Conservation (phyloP, 2,888 invertebrate genomes). For the Meiosimyza platycephala region DNA sequence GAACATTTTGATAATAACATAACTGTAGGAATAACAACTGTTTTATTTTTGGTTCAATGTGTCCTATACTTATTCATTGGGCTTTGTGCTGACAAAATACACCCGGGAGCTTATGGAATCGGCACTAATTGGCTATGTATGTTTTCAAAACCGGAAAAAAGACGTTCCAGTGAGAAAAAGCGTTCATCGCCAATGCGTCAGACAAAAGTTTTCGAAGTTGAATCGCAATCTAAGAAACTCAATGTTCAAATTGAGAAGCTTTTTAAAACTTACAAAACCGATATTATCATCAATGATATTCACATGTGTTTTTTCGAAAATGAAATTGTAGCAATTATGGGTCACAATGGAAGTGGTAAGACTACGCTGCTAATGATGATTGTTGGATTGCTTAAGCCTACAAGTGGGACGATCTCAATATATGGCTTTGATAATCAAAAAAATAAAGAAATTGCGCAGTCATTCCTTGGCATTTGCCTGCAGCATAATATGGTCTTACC, state of each 20-base stretch:
- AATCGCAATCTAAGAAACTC: constrained; percentile 65
- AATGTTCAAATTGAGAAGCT: constrained; percentile 67
- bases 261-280: constrained; percentile 77
- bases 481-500: constrained; percentile 74
- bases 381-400: constrained; percentile 78
- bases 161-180: background rate
- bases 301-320: constrained; percentile 80
- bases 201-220: constrained; percentile 66
- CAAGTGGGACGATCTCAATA: constrained; percentile 75
- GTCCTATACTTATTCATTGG: constrained; percentile 18
- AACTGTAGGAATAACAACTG: background rate
- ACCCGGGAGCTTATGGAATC: background rate
- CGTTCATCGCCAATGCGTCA: constrained; percentile 64
- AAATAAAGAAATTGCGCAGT: constrained; percentile 72
- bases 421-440: constrained; percentile 75
- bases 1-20: background rate
- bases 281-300: constrained; percentile 76
- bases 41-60: background rate
- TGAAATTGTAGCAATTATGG: constrained; percentile 73
- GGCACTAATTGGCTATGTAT: constrained; percentile 65
- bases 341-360: constrained; percentile 82
- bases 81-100: background rate
- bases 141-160: constrained; percentile 67
- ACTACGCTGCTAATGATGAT: constrained; percentile 92
- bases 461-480: constrained; percentile 80